These are phyloP conservation scores for Charanyca ferruginea DNA, from an alignment of 2,888 invertebrate species.

Conservation along the genomic window DNA sequence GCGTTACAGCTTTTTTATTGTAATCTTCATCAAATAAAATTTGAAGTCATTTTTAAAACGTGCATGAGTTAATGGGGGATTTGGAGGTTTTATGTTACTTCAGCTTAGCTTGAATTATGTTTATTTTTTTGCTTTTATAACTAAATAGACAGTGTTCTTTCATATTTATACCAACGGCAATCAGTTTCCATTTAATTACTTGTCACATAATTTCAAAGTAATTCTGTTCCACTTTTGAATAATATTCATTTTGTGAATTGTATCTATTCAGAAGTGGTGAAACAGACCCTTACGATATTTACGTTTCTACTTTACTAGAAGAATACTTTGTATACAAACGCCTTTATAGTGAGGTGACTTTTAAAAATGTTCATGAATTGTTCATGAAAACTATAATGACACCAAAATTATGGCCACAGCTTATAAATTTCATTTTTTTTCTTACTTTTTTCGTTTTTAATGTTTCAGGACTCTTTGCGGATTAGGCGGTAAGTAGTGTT, in stretches of 20 bases:
- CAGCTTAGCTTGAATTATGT: constrained; percentile 1
- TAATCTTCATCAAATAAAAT: constrained; percentile 73
- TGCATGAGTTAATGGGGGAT: constrained; percentile 46
- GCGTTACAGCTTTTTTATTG: constrained; percentile 71
- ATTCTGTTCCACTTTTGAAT: too few species aligned
- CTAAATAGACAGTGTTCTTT: not conserved
- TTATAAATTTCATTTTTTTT: not conserved
- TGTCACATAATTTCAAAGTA: too few species aligned
- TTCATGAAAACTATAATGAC: not conserved
- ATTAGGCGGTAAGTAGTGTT: too few species aligned
- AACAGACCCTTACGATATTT: too few species aligned
- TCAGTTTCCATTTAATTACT: too few species aligned
- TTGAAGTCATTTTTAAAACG: constrained; percentile 64
- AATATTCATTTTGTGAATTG: too few species aligned
- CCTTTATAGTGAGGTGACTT: too few species aligned
- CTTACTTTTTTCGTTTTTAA: not conserved
- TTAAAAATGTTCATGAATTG: too few species aligned
- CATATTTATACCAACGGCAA: not conserved
- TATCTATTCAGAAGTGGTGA: too few species aligned
- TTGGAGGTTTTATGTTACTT: constrained; percentile 46
- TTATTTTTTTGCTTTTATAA: not conserved
- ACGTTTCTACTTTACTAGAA: not conserved
- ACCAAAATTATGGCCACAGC: not conserved
- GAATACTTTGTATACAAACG: fast-evolving
- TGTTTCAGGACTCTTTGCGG: too few species aligned